phyloP scores from a whole-genome alignment of 2,888 invertebrate genomes.

The Willowsia nigromaculata region DNA sequence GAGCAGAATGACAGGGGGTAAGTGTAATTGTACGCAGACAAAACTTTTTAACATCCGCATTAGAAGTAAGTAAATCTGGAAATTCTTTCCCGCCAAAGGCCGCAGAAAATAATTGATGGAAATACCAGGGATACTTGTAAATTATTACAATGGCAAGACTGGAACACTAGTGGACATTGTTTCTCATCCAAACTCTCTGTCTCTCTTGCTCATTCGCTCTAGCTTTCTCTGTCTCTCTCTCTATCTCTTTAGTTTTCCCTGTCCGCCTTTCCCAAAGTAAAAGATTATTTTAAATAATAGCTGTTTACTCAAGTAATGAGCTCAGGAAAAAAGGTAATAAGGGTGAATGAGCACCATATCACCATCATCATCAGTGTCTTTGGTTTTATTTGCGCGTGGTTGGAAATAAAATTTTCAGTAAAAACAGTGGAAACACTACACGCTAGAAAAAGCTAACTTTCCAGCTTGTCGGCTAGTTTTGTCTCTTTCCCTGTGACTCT shows the following conservation, averaged over 20 bases:
- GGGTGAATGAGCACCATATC: conserved; percentile 22
- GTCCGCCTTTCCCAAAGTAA: neutral
- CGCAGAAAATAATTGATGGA: conserved; percentile 42
- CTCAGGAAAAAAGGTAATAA: conserved; percentile 45
- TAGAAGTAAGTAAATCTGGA: conserved; percentile 7
- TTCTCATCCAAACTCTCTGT: neutral
- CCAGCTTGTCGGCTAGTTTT: neutral
- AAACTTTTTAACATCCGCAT: neutral
- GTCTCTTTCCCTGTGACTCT: neutral
- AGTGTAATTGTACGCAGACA: neutral
- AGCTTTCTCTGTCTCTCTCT: neutral
- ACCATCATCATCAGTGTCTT: conserved; percentile 15
- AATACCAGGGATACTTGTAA: conserved; percentile 45
- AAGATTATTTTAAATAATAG: conserved; percentile 37
- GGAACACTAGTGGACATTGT: neutral
- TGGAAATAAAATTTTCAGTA: conserved; percentile 47
- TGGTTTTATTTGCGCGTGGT: conserved; percentile 14
- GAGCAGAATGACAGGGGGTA: neutral
- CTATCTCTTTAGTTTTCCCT: neutral
- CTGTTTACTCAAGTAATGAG: conserved; percentile 41
- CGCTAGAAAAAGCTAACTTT: conserved; percentile 15
- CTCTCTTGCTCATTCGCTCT: no score
- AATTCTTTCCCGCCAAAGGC: neutral
- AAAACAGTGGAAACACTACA: neutral
- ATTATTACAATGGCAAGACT: conserved; percentile 12